A percentile compares a stretch with the other conserved stretches of the same genome.
These are phyloP conservation scores for Alectura lathami DNA, from an alignment of 2,113 vertebrate species.

Conservation along the genomic window DNA sequence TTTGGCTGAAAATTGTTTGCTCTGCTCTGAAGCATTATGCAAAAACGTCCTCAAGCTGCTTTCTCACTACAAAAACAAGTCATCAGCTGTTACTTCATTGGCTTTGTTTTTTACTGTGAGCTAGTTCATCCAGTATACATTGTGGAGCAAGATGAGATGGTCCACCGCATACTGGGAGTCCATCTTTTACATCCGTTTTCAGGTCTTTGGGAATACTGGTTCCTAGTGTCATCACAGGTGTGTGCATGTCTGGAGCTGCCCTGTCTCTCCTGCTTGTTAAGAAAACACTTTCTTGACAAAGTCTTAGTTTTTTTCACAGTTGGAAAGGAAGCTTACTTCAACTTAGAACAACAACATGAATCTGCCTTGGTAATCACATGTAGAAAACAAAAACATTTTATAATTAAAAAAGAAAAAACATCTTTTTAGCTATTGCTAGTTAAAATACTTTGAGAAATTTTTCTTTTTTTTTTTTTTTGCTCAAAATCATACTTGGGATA, in stretches of 20 bases:
- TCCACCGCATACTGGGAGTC: not conserved
- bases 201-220: not conserved
- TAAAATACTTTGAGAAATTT: not conserved
- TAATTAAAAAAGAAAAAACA: not conserved
- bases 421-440: not conserved
- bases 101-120: not conserved
- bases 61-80: not conserved
- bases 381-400: not conserved
- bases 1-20: not conserved
- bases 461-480: not conserved
- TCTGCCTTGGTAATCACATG: not conserved
- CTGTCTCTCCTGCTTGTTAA: not conserved
- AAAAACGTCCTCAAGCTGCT: not conserved
- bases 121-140: not conserved
- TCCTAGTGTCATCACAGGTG: not conserved
- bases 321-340: not conserved
- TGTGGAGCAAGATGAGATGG: not conserved
- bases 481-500: not conserved
- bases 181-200: not conserved
- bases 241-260: not conserved
- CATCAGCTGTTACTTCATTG: not conserved
- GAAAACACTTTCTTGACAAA: not conserved
- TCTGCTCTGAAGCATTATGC: not conserved
- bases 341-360: not conserved
- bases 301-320: not conserved